Percentiles rank a stretch among this genome's conserved stretches.
These are phyloP conservation scores for Amblyraja radiata DNA, from an alignment of 2,797 vertebrate species.

Conservation along the genomic window DNA sequence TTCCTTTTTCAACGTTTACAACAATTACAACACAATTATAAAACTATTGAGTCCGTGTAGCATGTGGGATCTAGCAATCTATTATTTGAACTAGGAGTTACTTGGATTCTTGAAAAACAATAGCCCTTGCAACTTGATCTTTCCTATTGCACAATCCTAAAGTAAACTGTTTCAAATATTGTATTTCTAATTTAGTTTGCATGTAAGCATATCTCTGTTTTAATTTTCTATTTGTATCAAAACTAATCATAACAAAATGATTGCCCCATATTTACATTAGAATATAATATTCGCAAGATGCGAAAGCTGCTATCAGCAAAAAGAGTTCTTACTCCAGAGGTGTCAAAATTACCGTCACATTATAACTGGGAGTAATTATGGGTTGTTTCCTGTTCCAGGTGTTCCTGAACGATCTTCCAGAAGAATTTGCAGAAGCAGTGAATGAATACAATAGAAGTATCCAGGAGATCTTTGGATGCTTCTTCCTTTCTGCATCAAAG, in stretches of 20 bases:
- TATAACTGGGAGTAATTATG: not conserved
- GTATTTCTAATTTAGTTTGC: not conserved
- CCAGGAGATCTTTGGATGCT: conserved; percentile 51
- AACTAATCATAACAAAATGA: not conserved
- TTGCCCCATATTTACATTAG: not conserved
- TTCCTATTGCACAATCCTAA: not conserved
- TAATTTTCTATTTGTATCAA: not conserved
- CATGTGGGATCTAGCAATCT: too few relatives aligned
- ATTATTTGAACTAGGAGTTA: not conserved
- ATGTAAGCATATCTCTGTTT: not conserved
- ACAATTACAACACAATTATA: too few relatives aligned
- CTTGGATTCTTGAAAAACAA: not conserved
- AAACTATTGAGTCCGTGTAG: too few relatives aligned
- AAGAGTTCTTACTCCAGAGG: not conserved
- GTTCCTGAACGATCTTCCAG: conserved; percentile 55
- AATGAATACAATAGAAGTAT: conserved; percentile 51
- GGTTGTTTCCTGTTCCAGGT: conserved; percentile 41
- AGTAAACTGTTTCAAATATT: not conserved
- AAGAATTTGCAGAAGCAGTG: conserved; percentile 52
- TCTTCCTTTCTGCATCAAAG: conserved; percentile 50
- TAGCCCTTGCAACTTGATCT: not conserved
- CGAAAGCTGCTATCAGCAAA: not conserved
- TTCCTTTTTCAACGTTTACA: too few relatives aligned
- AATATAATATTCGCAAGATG: not conserved
- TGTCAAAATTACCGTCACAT: not conserved